Percentiles rank a stretch among this genome's conserved stretches.
Conservation (phyloP, 2,888 invertebrate species). For the Diarsia rubi region DNA sequence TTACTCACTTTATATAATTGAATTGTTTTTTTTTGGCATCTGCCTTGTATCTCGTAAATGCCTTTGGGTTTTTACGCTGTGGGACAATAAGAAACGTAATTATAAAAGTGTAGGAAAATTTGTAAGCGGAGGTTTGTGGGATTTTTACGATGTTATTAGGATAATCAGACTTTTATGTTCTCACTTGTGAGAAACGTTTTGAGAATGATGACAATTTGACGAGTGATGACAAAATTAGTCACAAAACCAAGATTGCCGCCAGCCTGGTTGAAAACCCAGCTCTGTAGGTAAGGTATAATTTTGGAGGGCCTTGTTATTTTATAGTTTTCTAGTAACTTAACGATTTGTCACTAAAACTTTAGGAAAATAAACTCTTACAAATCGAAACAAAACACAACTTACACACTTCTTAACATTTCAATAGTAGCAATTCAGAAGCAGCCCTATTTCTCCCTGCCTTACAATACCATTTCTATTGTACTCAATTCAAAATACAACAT, state of each 20-base stretch:
- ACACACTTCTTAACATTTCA: neutral
- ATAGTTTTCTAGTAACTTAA: neutral
- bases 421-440: conserved; percentile 6
- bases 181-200: neutral
- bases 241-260: neutral
- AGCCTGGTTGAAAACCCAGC: neutral
- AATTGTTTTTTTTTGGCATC: conserved; percentile 56
- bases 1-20: conserved; percentile 58
- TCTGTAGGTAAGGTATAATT: neutral
- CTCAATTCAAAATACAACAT: conserved; percentile 36
- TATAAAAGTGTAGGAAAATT: conserved; percentile 21
- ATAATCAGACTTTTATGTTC: neutral
- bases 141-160: neutral
- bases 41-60: conserved; percentile 35
- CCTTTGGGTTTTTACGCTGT: conserved; percentile 26
- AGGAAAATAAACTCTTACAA: neutral
- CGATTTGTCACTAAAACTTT: neutral
- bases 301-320: neutral
- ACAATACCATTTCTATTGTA: conserved; percentile 26
- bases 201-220: neutral
- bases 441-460: neutral
- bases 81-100: conserved; percentile 36
- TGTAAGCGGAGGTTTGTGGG: neutral
- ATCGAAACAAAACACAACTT: conserved; percentile 5
- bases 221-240: neutral